A percentile compares a stretch with the other conserved stretches of the same genome.
phyloP scores from a whole-genome alignment of 2,888 invertebrate genomes.

The Lottia gigantea region DNA sequence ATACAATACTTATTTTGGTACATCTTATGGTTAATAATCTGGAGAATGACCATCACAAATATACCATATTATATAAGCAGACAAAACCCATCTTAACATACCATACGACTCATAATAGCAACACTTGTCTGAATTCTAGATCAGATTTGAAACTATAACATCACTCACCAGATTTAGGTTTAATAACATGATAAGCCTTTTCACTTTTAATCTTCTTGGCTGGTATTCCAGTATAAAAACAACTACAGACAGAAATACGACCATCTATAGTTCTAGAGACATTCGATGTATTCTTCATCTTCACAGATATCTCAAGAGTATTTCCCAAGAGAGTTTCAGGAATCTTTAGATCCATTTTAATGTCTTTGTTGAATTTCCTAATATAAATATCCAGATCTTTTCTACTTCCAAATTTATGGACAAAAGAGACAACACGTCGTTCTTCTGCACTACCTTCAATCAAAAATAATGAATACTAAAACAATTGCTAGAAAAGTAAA shows the following conservation, averaged over 20 bases:
- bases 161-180: slow-evolving; percentile 35
- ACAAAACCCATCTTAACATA: too few relatives aligned
- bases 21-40: too few relatives aligned
- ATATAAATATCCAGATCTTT: slow-evolving; percentile 47
- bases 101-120: too few relatives aligned
- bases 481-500: too few relatives aligned
- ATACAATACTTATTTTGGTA: too few relatives aligned
- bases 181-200: slow-evolving; percentile 27
- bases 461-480: not conserved
- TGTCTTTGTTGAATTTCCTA: slow-evolving; percentile 27
- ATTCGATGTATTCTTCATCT: slow-evolving; percentile 36
- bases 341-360: slow-evolving; percentile 33
- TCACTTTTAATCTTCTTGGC: slow-evolving; percentile 38
- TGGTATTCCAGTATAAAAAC: slow-evolving; percentile 50
- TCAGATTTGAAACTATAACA: not conserved
- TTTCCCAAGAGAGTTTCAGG: slow-evolving; percentile 39
- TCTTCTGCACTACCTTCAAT: slow-evolving; percentile 52
- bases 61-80: too few relatives aligned
- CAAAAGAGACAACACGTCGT: slow-evolving; percentile 46
- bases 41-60: too few relatives aligned
- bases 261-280: slow-evolving; percentile 33
- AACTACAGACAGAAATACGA: slow-evolving; percentile 36
- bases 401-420: slow-evolving; percentile 42
- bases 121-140: not conserved
- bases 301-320: slow-evolving; percentile 37